Conservation (phyloP, 2,113 vertebrate genomes). For the Chaetura pelagica region DNA sequence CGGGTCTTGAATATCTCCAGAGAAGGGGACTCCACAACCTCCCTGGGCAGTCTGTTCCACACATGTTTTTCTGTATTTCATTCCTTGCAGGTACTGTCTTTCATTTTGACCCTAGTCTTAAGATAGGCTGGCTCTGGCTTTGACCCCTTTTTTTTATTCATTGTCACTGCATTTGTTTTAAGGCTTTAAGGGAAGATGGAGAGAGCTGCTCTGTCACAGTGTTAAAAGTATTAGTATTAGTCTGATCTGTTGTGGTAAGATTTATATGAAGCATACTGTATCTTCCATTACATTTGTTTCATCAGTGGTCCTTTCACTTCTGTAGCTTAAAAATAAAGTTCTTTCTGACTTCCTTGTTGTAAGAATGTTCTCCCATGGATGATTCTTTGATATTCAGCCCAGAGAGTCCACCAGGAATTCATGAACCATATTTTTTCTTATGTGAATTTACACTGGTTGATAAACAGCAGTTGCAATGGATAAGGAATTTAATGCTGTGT, state of each 20-base stretch:
- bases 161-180: background rate
- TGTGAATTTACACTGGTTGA: background rate
- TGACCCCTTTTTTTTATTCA: background rate
- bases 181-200: background rate
- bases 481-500: background rate
- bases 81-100: background rate
- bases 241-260: background rate
- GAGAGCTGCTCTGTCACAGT: background rate
- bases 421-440: background rate
- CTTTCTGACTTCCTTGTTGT: background rate
- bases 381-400: background rate
- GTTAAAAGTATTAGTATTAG: background rate
- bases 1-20: no score
- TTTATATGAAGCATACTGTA: rapidly evolving
- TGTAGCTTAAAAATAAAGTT: background rate
- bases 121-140: background rate
- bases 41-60: no score
- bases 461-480: background rate
- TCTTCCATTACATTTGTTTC: background rate
- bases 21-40: no score
- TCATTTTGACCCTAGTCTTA: background rate
- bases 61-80: background rate
- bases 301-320: background rate
- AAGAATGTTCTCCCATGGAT: background rate
- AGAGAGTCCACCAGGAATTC: background rate